Percentiles rank a stretch among this genome's conserved stretches.
These are phyloP conservation scores for Aspidoscelis tigris DNA, from an alignment of 2,113 vertebrate genomes.

Conservation along the genomic window DNA sequence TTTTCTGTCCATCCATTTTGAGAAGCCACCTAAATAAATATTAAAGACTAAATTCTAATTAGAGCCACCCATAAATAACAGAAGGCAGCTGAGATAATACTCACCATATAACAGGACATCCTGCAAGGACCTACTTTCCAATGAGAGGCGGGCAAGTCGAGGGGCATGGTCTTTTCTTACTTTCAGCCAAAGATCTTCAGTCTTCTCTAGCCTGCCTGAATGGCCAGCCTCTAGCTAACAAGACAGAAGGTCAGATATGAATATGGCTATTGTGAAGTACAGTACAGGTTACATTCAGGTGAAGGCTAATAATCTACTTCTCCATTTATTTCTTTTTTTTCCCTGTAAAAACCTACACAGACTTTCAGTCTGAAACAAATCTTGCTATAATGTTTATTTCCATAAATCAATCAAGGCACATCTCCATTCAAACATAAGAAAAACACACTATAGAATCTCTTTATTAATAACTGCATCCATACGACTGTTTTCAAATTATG, in stretches of 20 bases:
- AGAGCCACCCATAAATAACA: neutral
- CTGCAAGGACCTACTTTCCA: conserved; percentile 95
- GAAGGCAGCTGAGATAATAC: conserved; percentile 26
- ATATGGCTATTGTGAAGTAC: neutral
- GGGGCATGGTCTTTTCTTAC: conserved; percentile 97
- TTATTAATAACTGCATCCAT: no score
- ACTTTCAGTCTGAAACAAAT: neutral
- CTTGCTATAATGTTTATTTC: neutral
- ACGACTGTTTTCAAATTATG: no score
- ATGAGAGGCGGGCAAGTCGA: conserved; percentile 89
- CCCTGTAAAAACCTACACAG: no score
- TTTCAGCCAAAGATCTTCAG: conserved; percentile 94
- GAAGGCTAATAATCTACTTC: neutral
- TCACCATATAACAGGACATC: conserved; percentile 92
- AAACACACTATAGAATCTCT: no score
- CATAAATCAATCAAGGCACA: neutral
- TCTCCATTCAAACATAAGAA: neutral
- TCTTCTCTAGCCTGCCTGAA: conserved; percentile 95
- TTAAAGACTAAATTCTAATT: neutral
- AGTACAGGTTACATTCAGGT: neutral
- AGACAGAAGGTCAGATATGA: conserved; percentile 28
- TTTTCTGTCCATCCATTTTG: neutral
- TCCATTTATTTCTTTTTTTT: neutral
- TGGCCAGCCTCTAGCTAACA: conserved; percentile 93
- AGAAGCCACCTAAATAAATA: neutral